A percentile compares a stretch with the other conserved stretches of the same genome.
Evolutionary conservation across 2,113 vertebrate species (phyloP).

Genomic region (Engraulis encrasicolus): DNA sequence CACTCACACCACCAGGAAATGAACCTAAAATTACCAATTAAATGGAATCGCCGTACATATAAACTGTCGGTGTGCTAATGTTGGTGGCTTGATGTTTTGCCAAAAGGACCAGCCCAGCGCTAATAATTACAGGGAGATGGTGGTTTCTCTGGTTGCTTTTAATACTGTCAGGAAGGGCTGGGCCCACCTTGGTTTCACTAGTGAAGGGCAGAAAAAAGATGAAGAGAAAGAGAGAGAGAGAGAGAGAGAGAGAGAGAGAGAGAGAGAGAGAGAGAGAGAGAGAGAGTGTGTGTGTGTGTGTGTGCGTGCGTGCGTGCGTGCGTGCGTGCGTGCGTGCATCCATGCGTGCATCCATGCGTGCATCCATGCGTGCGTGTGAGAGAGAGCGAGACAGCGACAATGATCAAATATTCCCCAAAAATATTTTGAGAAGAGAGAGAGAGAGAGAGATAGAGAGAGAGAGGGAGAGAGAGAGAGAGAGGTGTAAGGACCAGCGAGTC

Average conservation of each 20-base stretch:
- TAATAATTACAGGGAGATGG: conserved; percentile 18
- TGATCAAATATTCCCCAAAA: too few relatives aligned
- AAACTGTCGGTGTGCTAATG: conserved; percentile 11
- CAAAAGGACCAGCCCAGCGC: neutral
- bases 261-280: neutral
- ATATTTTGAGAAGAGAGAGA: neutral
- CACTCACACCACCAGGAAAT: conserved; percentile 1
- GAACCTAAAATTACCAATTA: conserved; percentile 18
- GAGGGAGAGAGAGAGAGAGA: neutral
- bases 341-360: too few relatives aligned
- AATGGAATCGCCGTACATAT: neutral
- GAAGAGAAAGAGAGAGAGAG: too few relatives aligned
- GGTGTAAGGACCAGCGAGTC: conserved; percentile 9
- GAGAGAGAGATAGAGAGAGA: neutral
- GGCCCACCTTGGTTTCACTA: conserved; percentile 5
- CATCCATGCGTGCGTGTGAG: too few relatives aligned
- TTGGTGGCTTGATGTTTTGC: conserved; percentile 3
- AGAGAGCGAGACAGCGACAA: neutral
- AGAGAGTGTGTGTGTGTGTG: too few relatives aligned
- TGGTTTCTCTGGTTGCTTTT: conserved; percentile 9
- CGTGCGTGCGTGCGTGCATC: too few relatives aligned
- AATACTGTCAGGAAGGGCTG: conserved; percentile 7
- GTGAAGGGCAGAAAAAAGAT: too few relatives aligned
- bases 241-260: neutral
- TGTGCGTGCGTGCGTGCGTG: too few relatives aligned